A percentile compares a stretch with the other conserved stretches of the same genome.
Evolutionary conservation across 2,113 vertebrate species (phyloP).

Genomic region (Sphaerodactylus townsendi): DNA sequence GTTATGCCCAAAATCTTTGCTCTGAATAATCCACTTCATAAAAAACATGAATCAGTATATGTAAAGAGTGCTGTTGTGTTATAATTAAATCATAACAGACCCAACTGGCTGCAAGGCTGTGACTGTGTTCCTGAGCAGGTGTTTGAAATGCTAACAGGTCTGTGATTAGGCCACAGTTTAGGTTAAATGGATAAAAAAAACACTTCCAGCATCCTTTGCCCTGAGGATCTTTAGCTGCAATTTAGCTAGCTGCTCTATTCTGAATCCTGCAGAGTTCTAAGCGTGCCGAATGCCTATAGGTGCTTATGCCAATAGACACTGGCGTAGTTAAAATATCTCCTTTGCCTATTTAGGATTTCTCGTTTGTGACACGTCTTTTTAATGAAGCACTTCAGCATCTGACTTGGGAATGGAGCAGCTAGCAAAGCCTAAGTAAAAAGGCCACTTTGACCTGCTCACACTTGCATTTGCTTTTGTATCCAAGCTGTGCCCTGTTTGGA

Average conservation of each 20-base stretch:
- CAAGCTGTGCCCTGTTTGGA: constrained; percentile 7
- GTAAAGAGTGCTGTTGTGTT: too few species aligned
- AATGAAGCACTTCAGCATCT: neutral
- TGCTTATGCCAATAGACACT: neutral
- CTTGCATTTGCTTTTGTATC: neutral
- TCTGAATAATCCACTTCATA: too few species aligned
- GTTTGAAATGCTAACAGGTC: neutral
- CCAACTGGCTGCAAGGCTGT: too few species aligned
- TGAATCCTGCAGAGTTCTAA: neutral
- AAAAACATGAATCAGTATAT: too few species aligned
- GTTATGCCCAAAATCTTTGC: too few species aligned
- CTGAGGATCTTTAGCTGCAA: neutral
- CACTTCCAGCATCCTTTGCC: too few species aligned
- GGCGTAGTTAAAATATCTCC: neutral
- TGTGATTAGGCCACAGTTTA: neutral
- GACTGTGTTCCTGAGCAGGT: neutral
- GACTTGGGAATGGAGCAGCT: neutral
- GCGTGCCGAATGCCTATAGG: neutral
- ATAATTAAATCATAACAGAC: too few species aligned
- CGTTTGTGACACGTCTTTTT: constrained; percentile 22
- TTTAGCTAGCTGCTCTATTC: neutral
- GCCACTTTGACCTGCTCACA: constrained; percentile 18
- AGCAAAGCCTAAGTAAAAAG: neutral
- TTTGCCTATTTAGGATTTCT: neutral
- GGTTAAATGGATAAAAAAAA: neutral